Conservation (phyloP, 2,888 invertebrate genomes). For the Parthenolecanium corni region DNA sequence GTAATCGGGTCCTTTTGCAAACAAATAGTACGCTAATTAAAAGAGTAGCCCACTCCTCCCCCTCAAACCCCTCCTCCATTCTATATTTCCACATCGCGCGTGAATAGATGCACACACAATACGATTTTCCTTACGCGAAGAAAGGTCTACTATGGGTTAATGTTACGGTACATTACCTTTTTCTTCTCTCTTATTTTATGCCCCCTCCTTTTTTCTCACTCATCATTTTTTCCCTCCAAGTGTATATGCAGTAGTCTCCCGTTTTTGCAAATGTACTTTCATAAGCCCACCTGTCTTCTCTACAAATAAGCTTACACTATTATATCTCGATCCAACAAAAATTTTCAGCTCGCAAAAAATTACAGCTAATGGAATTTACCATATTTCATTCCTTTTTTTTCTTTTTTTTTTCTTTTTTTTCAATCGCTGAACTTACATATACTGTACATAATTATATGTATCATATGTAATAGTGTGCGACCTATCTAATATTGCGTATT, state of each 20-base stretch:
- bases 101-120: constrained; percentile 15
- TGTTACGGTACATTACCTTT: constrained; percentile 24
- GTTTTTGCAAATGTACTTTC: no score
- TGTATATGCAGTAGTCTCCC: no score
- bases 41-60: constrained; percentile 2
- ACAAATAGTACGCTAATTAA: constrained; percentile 25
- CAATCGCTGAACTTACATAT: no score
- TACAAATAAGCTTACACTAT: no score
- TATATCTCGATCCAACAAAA: no score
- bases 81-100: no score
- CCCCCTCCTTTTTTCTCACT: background rate
- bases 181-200: background rate
- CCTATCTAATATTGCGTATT: no score
- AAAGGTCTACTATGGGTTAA: constrained; percentile 20
- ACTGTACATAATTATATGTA: no score
- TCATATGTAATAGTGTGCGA: no score
- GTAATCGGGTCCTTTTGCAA: constrained; percentile 19
- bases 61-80: no score
- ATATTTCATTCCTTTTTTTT: background rate
- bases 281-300: no score
- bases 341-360: background rate
- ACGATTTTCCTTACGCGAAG: constrained; percentile 5
- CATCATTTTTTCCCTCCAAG: background rate
- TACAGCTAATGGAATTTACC: background rate
- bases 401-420: background rate